Evolutionary conservation across 2,888 invertebrate genomes (phyloP).

Genomic region (Latheticus oryzae): DNA sequence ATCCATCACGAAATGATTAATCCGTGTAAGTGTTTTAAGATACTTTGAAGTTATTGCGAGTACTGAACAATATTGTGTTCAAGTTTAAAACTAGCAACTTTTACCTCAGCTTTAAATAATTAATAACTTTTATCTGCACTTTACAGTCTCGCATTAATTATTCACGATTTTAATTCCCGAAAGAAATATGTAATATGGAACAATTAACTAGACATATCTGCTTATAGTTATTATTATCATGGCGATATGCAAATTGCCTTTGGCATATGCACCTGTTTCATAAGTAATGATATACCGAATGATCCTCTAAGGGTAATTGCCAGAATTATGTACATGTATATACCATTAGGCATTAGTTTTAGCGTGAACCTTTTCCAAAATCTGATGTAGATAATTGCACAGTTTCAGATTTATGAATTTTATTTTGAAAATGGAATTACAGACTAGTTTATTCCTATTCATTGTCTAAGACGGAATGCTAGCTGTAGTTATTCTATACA

Average conservation of each 20-base stretch:
- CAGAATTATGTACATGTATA: conserved; percentile 1
- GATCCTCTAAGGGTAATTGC: conserved; percentile 6
- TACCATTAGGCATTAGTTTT: too few species aligned
- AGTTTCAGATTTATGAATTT: too few species aligned
- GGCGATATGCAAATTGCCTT: conserved; percentile 10
- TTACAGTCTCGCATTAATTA: too few species aligned
- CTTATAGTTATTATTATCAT: neutral
- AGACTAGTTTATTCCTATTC: too few species aligned
- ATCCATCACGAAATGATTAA: conserved; percentile 29
- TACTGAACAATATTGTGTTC: neutral
- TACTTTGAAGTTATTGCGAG: neutral
- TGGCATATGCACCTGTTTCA: conserved; percentile 23
- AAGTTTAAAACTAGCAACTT: neutral
- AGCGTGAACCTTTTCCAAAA: too few species aligned
- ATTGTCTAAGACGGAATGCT: too few species aligned
- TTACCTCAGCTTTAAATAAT: neutral
- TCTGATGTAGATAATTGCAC: too few species aligned
- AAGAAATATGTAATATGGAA: neutral
- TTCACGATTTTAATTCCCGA: too few species aligned
- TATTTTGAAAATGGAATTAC: too few species aligned
- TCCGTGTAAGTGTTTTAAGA: conserved; percentile 17
- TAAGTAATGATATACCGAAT: conserved; percentile 23
- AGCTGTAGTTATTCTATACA: too few species aligned
- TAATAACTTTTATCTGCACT: too few species aligned
- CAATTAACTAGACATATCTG: conserved; percentile 2